Evolutionary conservation across 1,140 invertebrate species (phyloP).

Genomic region (Scaptomyza hsui): DNA sequence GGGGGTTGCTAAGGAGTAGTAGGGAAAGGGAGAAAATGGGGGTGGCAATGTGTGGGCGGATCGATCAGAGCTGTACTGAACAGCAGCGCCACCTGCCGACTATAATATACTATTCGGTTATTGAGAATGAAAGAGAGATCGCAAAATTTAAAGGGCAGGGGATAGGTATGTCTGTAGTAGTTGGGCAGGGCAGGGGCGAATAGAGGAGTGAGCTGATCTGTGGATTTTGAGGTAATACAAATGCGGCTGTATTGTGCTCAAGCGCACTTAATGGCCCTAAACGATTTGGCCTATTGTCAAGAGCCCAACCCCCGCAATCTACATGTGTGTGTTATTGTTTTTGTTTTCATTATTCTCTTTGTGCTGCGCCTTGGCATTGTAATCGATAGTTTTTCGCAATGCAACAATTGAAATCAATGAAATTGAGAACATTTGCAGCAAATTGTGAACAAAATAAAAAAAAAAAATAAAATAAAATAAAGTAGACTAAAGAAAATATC

Average conservation of each 20-base stretch:
- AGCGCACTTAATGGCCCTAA: constrained; percentile 46
- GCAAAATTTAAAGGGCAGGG: neutral
- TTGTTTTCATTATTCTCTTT: constrained; percentile 8
- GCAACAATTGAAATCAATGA: constrained; percentile 60
- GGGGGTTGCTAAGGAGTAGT: neutral
- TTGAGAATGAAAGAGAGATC: neutral
- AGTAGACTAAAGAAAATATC: neutral
- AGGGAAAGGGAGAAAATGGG: too few relatives aligned
- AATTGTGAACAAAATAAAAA: constrained; percentile 8
- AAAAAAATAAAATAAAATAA: constrained; percentile 15
- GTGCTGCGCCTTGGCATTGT: constrained; percentile 31
- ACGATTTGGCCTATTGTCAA: constrained; percentile 42
- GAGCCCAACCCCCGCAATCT: constrained; percentile 22
- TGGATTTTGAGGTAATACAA: constrained; percentile 25
- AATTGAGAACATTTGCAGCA: constrained; percentile 51
- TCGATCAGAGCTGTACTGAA: neutral
- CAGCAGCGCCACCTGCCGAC: constrained; percentile 37
- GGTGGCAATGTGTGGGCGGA: constrained; percentile 19
- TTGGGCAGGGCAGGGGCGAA: neutral
- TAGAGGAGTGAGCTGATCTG: constrained; percentile 30
- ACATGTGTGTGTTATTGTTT: neutral
- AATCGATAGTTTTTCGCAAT: constrained; percentile 59
- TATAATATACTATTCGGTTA: neutral
- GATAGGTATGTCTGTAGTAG: neutral
- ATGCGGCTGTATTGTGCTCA: constrained; percentile 6